A percentile compares a stretch with the other conserved stretches of the same genome.
Conservation (phyloP, 1,140 invertebrate genomes). For the Magallana gigas region DNA sequence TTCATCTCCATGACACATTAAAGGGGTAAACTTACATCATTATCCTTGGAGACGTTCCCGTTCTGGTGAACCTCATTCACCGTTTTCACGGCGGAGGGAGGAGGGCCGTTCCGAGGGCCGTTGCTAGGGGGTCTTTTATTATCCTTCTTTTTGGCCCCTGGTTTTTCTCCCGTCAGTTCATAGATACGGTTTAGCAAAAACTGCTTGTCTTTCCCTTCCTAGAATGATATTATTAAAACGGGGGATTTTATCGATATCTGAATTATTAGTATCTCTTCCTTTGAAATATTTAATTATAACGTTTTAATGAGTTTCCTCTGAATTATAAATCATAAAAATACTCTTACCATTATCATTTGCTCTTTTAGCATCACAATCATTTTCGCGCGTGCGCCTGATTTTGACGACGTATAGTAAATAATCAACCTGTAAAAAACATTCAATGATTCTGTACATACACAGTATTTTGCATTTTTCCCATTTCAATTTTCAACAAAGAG, state of each 20-base stretch:
- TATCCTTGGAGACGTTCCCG: neutral
- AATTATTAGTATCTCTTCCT: too few species aligned
- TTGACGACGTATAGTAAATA: constrained; percentile 90
- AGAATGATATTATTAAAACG: constrained; percentile 64
- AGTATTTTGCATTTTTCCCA: too few species aligned
- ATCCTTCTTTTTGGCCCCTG: constrained; percentile 37
- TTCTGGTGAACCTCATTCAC: constrained; percentile 8
- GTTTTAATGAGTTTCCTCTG: neutral
- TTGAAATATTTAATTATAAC: too few species aligned
- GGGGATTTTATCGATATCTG: too few species aligned
- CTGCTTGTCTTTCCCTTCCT: constrained; percentile 94
- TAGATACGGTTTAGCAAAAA: constrained; percentile 90
- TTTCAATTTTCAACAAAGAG: too few species aligned
- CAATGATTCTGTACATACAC: too few species aligned
- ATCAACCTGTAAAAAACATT: constrained; percentile 82
- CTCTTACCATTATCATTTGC: constrained; percentile 85
- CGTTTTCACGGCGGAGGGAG: constrained; percentile 7
- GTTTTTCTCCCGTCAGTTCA: constrained; percentile 75
- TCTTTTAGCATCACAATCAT: constrained; percentile 92
- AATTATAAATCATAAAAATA: constrained; percentile 81
- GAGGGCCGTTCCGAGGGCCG: constrained; percentile 40
- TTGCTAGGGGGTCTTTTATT: constrained; percentile 8
- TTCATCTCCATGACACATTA: neutral
- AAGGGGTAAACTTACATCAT: neutral
- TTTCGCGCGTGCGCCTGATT: constrained; percentile 88